Conservation (phyloP, 1,140 invertebrate genomes). For the Drosophila burlai region DNA sequence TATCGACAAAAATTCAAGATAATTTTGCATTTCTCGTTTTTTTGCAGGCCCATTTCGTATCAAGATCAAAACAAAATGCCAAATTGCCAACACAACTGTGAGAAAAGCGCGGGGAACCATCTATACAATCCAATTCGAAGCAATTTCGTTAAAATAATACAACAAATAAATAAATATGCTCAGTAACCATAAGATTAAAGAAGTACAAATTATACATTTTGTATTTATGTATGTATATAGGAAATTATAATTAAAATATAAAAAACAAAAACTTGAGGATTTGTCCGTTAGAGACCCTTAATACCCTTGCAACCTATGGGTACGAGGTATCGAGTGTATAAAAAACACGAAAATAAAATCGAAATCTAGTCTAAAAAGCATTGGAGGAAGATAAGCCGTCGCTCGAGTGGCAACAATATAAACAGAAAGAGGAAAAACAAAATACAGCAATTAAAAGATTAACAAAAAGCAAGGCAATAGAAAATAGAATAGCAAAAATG, state of each 20-base stretch:
- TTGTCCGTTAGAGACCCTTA: background rate
- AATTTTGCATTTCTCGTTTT: conserved; percentile 46
- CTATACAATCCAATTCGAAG: background rate
- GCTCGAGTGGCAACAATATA: conserved; percentile 69
- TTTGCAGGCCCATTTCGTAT: conserved; percentile 43
- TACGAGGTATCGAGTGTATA: background rate
- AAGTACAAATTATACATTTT: background rate
- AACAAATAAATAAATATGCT: background rate
- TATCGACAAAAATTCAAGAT: conserved; percentile 29
- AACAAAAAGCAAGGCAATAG: conserved; percentile 50
- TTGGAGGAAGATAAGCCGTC: conserved; percentile 68
- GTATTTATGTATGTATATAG: background rate
- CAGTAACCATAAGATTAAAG: background rate
- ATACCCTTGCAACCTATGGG: background rate
- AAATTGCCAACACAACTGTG: conserved; percentile 29
- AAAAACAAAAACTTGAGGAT: too few relatives aligned
- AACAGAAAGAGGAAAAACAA: conserved; percentile 65
- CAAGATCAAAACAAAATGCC: conserved; percentile 69
- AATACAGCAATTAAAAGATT: conserved; percentile 80
- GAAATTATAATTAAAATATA: too few relatives aligned
- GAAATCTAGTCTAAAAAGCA: conserved; percentile 65
- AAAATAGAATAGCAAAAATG: conserved; percentile 26
- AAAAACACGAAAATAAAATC: conserved; percentile 28
- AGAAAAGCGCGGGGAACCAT: conserved; percentile 1
- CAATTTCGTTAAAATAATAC: background rate